Evolutionary conservation across 1,140 invertebrate species (phyloP), one percentile per base, ranked within the genome.

Genomic region (Brevipalpus yothersi): DNA sequence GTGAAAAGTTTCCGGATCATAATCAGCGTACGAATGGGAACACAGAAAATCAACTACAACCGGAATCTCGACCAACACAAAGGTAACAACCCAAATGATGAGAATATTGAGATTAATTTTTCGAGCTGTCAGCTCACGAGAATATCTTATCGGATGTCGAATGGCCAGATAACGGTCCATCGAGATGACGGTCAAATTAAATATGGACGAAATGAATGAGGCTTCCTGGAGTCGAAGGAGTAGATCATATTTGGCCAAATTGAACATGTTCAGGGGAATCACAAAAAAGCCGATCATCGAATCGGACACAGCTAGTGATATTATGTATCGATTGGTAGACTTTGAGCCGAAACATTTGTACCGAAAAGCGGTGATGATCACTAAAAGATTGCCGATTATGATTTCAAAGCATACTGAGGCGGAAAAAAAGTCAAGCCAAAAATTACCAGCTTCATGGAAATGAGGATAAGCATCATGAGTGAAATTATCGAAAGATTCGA

Each of bases 321-420:
- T 71, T 21, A 77, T 75, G 13, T 76, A 70, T 43, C 73, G 67
- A 66, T 76, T 77, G 45, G 72, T 75, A 21, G 67, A 63, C 8
- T 64, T 60, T 56, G 91, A 93, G 58, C 92, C 77, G 11, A 98
- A 73, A 9, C 91, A 90, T 67, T 87, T 81, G 70, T 95, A 90
- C 5, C 84, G 92, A 69, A 91, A 91, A 10, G 96, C 91, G 63
- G 88, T 87, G 13, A 93, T 74, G 63, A 96, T 93, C 8, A 97
- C 92, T 57, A 96, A 73, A 53, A 88, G 79, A 72, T 96, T 96
- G 31, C 71, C 72, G 60, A 72, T 72, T 10, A 72, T 69, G 11
- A 55, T 55, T 31, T 55, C 53, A 10, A 55, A 55, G n/a, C 53
- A 55, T 10, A 51, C 21, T 51, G 49, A 51, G 12, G 21, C 21